phyloP scores from a whole-genome alignment of 2,888 invertebrate species.

The Liposcelis brunnea region DNA sequence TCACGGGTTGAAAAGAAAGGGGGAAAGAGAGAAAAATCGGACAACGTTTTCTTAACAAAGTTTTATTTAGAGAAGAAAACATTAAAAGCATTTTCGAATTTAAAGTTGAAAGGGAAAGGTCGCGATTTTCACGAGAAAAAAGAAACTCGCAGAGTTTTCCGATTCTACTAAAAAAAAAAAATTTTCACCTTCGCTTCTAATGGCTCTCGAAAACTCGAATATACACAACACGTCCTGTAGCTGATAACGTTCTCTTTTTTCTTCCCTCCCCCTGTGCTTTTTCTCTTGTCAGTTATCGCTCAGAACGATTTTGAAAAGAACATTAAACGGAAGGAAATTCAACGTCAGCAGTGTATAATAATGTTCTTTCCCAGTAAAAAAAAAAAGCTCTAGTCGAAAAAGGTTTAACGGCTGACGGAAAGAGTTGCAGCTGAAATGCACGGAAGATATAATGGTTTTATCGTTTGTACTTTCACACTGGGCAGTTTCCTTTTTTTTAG shows the following conservation, averaged over 20 bases:
- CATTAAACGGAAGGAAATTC: too few species aligned
- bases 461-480: too few species aligned
- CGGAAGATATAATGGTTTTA: too few species aligned
- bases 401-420: too few species aligned
- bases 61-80: not conserved
- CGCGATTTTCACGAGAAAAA: not conserved
- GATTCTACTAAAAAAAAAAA: too few species aligned
- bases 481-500: too few species aligned
- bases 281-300: not conserved
- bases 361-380: too few species aligned
- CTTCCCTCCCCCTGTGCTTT: conserved; percentile 11
- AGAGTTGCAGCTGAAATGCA: too few species aligned
- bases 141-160: conserved; percentile 1
- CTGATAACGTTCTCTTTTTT: conserved; percentile 8
- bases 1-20: not conserved
- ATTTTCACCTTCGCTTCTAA: not conserved
- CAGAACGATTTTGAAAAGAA: not conserved
- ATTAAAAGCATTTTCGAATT: too few species aligned
- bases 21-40: conserved; percentile 2
- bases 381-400: too few species aligned
- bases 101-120: too few species aligned
- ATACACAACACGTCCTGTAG: not conserved
- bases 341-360: too few species aligned
- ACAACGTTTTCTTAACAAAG: not conserved
- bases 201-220: conserved; percentile 15